Conservation (phyloP, 2,888 invertebrate genomes). For the Agrypnus murinus region DNA sequence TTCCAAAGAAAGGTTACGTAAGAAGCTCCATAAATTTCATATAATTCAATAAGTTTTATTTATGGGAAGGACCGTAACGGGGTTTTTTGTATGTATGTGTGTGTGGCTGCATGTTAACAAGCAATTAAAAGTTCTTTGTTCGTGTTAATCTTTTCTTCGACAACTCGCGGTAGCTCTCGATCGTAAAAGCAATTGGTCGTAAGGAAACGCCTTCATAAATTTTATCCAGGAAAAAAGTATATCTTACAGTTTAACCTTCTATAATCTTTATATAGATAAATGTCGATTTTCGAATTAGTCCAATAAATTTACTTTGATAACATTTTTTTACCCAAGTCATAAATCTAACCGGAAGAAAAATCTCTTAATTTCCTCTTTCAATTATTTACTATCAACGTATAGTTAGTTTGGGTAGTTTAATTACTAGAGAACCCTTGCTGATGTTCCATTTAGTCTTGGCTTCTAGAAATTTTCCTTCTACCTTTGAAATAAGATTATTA, state of each 20-base stretch:
- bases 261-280: slow-evolving; percentile 20
- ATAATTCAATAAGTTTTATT: slow-evolving; percentile 25
- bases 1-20: background rate
- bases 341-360: too few species aligned
- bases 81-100: slow-evolving; percentile 2
- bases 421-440: slow-evolving; percentile 8
- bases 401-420: slow-evolving; percentile 7
- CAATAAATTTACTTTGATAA: too few species aligned
- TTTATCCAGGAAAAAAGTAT: slow-evolving; percentile 5
- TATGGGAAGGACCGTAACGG: slow-evolving; percentile 10
- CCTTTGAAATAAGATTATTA: slow-evolving; percentile 29
- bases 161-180: slow-evolving; percentile 28
- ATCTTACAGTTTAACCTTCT: background rate
- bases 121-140: slow-evolving; percentile 37
- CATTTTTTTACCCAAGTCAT: too few species aligned
- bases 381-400: slow-evolving; percentile 9
- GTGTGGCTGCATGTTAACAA: slow-evolving; percentile 40
- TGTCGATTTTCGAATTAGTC: background rate
- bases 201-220: slow-evolving; percentile 37
- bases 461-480: slow-evolving; percentile 12
- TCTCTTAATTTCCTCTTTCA: background rate
- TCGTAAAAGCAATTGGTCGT: slow-evolving; percentile 43
- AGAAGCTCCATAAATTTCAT: slow-evolving; percentile 17
- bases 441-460: slow-evolving; percentile 1
- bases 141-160: slow-evolving; percentile 35